phyloP scores from a whole-genome alignment of 37 sponge, comb jelly and placozoan genomes.

The Dysidea cf. avara region DNA sequence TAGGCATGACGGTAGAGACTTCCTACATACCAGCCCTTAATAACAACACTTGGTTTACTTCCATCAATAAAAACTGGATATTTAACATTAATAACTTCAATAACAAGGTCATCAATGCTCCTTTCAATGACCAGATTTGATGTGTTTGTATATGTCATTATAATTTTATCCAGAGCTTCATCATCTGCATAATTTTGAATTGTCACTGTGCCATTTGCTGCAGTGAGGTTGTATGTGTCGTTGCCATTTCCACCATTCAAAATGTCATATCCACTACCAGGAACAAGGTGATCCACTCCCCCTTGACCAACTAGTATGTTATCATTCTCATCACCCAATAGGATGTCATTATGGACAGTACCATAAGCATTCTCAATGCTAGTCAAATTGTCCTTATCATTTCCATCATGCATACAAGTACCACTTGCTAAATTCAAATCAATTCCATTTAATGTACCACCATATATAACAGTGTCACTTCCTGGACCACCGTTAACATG shows the following conservation, averaged over 20 bases:
- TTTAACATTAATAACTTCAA: no score
- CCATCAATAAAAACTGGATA: no score
- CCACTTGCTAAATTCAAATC: background rate
- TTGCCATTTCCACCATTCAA: slow-evolving; percentile 18
- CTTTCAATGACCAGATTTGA: no score
- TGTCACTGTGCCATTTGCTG: background rate
- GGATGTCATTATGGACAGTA: slow-evolving; percentile 25
- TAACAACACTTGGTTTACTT: no score
- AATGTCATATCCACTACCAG: no score
- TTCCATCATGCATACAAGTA: background rate
- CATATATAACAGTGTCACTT: slow-evolving; percentile 11
- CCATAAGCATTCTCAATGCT: no score
- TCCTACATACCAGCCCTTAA: no score
- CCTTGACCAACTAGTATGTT: slow-evolving; percentile 22
- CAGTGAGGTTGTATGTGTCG: slow-evolving; percentile 6
- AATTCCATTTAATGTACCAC: slow-evolving; percentile 7
- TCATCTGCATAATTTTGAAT: no score
- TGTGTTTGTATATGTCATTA: no score
- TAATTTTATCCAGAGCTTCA: no score
- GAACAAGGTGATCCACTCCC: slow-evolving; percentile 22
- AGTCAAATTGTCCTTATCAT: background rate
- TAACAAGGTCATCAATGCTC: no score
- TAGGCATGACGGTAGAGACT: no score
- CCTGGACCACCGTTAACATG: slow-evolving; percentile 9
- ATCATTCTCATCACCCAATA: slow-evolving; percentile 15